Percentiles rank a stretch among this genome's conserved stretches.
phyloP scores from a whole-genome alignment of 2,888 invertebrate genomes.

The Protophormia terraenovae region DNA sequence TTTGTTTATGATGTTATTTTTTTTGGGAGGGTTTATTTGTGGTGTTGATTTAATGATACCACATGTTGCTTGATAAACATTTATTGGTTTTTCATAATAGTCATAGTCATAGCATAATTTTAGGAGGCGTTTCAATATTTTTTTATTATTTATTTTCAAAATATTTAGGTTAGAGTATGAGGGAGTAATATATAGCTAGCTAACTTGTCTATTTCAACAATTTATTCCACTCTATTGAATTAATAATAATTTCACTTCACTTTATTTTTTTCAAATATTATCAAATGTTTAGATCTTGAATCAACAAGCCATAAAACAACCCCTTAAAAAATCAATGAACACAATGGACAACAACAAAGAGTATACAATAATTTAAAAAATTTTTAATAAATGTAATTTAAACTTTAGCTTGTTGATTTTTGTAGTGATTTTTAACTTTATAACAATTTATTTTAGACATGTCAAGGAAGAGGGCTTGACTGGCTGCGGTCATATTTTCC shows the following conservation, averaged over 20 bases:
- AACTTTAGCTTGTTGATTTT: not conserved
- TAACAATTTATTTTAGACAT: not conserved
- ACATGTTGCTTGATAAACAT: slow-evolving; percentile 50
- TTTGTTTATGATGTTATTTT: slow-evolving; percentile 20
- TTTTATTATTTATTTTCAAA: not conserved
- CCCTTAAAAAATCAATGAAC: slow-evolving; percentile 3
- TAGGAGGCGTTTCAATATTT: slow-evolving; percentile 37
- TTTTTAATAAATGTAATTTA: slow-evolving; percentile 36
- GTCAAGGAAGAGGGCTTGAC: too few species aligned
- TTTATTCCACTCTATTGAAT: not conserved
- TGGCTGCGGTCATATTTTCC: too few species aligned
- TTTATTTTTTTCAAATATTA: not conserved
- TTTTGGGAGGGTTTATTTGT: slow-evolving; percentile 9
- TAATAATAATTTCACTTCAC: slow-evolving; percentile 7
- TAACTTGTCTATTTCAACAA: not conserved
- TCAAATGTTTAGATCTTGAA: slow-evolving; percentile 25
- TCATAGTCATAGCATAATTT: slow-evolving; percentile 53
- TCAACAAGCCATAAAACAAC: slow-evolving; percentile 11
- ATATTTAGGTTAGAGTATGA: not conserved
- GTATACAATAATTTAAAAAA: not conserved
- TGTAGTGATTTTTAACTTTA: slow-evolving; percentile 10
- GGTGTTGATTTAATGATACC: slow-evolving; percentile 61
- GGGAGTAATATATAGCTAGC: not conserved
- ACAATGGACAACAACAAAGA: not conserved
- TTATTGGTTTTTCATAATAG: slow-evolving; percentile 15